These are phyloP conservation scores for Telenomus remus DNA, from an alignment of 1,140 invertebrate species.

Conservation along the genomic window DNA sequence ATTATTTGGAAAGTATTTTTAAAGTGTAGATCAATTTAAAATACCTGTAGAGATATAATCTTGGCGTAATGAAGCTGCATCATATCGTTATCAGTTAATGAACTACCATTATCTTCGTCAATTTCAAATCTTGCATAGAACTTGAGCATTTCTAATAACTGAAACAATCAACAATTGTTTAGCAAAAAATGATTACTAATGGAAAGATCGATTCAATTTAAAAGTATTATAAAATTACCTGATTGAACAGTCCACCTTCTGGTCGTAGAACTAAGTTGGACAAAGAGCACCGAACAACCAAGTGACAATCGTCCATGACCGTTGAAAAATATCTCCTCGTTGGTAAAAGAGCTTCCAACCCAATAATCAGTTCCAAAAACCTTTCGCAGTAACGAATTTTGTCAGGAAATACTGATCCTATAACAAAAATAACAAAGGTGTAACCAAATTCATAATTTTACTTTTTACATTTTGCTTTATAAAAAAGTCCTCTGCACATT, in stretches of 20 bases:
- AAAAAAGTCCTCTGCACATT: too few species aligned
- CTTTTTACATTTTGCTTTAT: not conserved
- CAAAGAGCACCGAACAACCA: constrained; percentile 92
- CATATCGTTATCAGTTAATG: constrained; percentile 95
- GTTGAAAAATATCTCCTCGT: constrained; percentile 98
- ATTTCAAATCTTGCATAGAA: constrained; percentile 99
- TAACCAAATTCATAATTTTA: too few species aligned
- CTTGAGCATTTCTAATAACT: constrained; percentile 96
- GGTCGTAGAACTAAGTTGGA: constrained; percentile 83
- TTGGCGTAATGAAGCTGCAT: constrained; percentile 93
- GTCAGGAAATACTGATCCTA: constrained; percentile 77
- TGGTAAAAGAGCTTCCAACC: constrained; percentile 94
- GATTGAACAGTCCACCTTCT: constrained; percentile 94
- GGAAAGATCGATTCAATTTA: too few species aligned
- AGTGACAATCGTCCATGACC: constrained; percentile 94
- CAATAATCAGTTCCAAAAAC: constrained; percentile 96
- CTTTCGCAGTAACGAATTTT: constrained; percentile 93
- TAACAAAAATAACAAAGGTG: constrained; percentile 9
- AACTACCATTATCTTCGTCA: constrained; percentile 96
- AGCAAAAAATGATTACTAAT: constrained; percentile 13
- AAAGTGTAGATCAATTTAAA: not conserved
- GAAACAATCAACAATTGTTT: constrained; percentile 65
- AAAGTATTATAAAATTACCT: too few species aligned
- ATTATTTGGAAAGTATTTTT: not conserved
- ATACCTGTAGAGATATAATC: constrained; percentile 91